These are phyloP conservation scores for Champsocephalus gunnari DNA, from an alignment of 2,797 vertebrate species.

Conservation along the genomic window DNA sequence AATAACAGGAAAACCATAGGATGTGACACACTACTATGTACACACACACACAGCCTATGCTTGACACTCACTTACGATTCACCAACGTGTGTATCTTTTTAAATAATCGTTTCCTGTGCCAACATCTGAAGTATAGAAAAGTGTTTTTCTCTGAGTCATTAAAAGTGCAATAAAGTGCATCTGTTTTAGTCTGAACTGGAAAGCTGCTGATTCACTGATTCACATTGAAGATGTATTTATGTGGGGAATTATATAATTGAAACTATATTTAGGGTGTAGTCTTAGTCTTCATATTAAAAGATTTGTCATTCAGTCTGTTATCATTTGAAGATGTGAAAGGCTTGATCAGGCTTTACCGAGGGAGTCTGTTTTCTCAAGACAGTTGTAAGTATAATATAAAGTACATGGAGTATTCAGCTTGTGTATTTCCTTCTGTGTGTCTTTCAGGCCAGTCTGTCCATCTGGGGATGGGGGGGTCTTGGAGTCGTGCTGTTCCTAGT, in stretches of 20 bases:
- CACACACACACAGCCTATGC: conserved; percentile 19
- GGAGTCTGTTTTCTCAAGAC: not conserved
- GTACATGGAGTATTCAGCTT: not conserved
- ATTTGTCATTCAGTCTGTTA: not conserved
- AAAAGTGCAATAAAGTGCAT: not conserved
- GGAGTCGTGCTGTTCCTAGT: conserved; percentile 96
- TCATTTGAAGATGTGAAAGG: not conserved
- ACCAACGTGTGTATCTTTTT: conserved; percentile 24
- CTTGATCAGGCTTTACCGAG: not conserved
- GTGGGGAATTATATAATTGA: not conserved
- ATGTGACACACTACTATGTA: conserved; percentile 45
- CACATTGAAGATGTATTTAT: conserved; percentile 1
- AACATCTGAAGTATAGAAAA: not conserved
- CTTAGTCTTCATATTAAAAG: not conserved
- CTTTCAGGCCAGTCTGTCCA: conserved; percentile 95
- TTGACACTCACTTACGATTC: conserved; percentile 26
- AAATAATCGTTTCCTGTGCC: conserved; percentile 38
- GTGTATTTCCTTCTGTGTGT: conserved; percentile 44
- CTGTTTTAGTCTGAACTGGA: not conserved
- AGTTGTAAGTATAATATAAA: not conserved
- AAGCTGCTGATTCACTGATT: conserved; percentile 14
- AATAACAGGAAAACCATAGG: conserved; percentile 79
- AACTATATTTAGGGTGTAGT: not conserved
- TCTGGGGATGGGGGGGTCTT: conserved; percentile 99
- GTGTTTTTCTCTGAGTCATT: conserved; percentile 15